phyloP scores from a whole-genome alignment of 2,797 vertebrate species.

The Morus bassanus region DNA sequence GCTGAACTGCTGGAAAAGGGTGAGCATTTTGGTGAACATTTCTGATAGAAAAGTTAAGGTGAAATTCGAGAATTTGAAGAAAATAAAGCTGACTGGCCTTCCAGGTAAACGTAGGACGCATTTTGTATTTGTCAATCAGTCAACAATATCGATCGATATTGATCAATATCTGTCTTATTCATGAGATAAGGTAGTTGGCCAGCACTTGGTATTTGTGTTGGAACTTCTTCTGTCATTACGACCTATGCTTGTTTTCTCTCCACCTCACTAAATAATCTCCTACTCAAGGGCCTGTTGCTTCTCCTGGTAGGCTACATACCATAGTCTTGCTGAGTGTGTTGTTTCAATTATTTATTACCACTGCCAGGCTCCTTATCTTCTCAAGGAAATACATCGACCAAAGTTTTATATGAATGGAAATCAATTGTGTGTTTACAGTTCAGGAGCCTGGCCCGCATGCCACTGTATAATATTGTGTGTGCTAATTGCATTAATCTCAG shows the following conservation, averaged over 20 bases:
- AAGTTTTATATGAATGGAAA: not conserved
- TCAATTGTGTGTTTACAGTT: not conserved
- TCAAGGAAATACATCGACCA: not conserved
- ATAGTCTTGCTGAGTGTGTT: not conserved
- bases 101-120: not conserved
- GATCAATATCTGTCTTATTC: not conserved
- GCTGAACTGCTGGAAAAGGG: not conserved
- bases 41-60: not conserved
- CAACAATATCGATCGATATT: rapidly evolving
- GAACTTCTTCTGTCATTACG: not conserved
- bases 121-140: not conserved
- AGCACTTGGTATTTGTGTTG: not conserved
- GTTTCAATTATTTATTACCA: not conserved
- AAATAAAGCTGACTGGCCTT: not conserved
- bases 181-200: not conserved
- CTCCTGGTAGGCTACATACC: not conserved
- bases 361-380: not conserved
- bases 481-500: not conserved
- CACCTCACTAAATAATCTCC: not conserved
- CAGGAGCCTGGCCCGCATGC: not conserved
- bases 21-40: not conserved
- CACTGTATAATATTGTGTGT: not conserved
- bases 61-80: not conserved
- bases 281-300: not conserved
- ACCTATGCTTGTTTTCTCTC: not conserved